Evolutionary conservation across 64 coral and sea anemone genomes (phyloP), one percentile per base, ranked within the genome.

Genomic region (Acropora tenuis): DNA sequence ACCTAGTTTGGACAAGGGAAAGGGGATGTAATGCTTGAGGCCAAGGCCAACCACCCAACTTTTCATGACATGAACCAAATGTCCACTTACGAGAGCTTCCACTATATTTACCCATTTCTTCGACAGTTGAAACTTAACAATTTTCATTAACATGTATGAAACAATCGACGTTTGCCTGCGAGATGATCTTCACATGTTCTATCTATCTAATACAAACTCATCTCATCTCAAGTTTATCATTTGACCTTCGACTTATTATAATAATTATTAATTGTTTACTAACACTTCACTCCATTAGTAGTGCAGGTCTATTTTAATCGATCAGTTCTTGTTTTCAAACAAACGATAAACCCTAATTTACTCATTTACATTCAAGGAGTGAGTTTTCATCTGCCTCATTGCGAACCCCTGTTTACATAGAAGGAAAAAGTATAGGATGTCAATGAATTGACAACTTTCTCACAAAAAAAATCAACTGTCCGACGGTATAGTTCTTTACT

Each of bases 401-500:
- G 7, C 68, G 68, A 1, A 16, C 3, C 13, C 20, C 15, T 17
- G 13, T 71, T 71, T 71, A 8, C 68, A 71, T 71, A 71, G 68
- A 71, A 71, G 18, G 68, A 10, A 6, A 40, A 74, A 74, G 4
- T 8, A 74, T 74, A 74, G 41, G 71, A 74, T 74, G 71, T 74
- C 71, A 78, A 52, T 49, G 47, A 50, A 47, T 48, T 49, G 77
- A 78, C 13, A 78, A 78, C 47, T 78, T 50, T 48, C 78, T 80
- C 9, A n/a, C 78, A 49, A 18, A 80, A 49, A 80, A 80, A 80
- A 8, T 80, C 48, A 80, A 57, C 49, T 8, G 18, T 80, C 6
- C 78, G 17, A 57, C 78, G 48, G 48, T 80, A 80, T 5, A 80
- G 49, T 80, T 80, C 78, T 55, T 80, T 80, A 40, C 78, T 50